Evolutionary conservation across 2,888 invertebrate genomes (phyloP).

Genomic region (Baronia brevicornis): DNA sequence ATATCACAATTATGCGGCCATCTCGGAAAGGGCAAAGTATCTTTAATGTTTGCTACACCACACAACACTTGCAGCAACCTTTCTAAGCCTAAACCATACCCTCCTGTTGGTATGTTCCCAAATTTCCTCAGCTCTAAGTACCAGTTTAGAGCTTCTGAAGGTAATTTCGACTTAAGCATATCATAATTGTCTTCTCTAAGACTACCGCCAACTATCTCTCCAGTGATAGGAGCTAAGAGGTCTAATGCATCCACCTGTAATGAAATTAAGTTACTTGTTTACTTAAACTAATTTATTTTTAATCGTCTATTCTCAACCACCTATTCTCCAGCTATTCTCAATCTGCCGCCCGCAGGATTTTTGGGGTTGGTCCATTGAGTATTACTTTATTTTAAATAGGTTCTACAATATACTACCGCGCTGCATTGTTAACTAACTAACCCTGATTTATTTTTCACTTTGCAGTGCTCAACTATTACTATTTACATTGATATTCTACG

Average conservation of each 20-base stretch:
- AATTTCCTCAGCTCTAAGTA: conserved; percentile 92
- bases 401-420: no score
- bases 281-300: conserved; percentile 4
- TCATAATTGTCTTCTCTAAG: conserved; percentile 88
- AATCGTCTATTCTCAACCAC: no score
- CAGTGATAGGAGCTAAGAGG: conserved; percentile 89
- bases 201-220: conserved; percentile 97
- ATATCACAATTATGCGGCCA: conserved; percentile 91
- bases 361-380: no score
- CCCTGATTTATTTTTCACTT: no score
- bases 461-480: no score
- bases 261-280: no score
- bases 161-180: conserved; percentile 77
- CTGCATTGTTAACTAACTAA: no score
- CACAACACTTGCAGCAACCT: conserved; percentile 89
- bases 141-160: conserved; percentile 81
- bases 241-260: conserved; percentile 88
- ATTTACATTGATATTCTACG: no score
- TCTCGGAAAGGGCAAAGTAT: conserved; percentile 95
- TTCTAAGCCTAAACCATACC: conserved; percentile 98
- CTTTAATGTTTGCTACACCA: conserved; percentile 91
- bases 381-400: no score
- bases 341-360: no score
- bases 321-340: no score
- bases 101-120: conserved; percentile 93